Evolutionary conservation across 2,888 invertebrate genomes (phyloP).

Genomic region (Leucozona laternaria): DNA sequence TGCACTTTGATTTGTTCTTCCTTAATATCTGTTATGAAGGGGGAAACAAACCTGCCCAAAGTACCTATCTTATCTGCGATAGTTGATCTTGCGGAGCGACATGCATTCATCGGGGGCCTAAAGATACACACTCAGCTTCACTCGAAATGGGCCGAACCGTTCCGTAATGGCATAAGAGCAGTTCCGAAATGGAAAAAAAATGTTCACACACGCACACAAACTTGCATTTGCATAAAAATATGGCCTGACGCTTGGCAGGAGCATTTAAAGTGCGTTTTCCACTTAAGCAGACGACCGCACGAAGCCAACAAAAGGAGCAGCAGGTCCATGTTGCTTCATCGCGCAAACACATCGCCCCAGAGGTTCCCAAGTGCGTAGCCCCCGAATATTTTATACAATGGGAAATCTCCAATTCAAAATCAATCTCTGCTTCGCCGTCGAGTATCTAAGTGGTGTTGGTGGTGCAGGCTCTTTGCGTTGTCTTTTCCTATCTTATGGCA

Average conservation of each 20-base stretch:
- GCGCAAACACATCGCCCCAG: slow-evolving; percentile 28
- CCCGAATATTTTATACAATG: slow-evolving; percentile 73
- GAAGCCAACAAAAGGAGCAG: slow-evolving; percentile 18
- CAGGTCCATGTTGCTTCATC: slow-evolving; percentile 20
- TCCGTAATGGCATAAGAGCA: slow-evolving; percentile 42
- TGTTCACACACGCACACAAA: slow-evolving; percentile 53
- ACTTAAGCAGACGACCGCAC: slow-evolving; percentile 59
- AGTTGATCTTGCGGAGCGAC: slow-evolving; percentile 57
- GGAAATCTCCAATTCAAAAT: slow-evolving; percentile 75
- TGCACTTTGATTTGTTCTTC: slow-evolving; percentile 59
- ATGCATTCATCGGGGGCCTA: slow-evolving; percentile 52
- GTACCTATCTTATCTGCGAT: slow-evolving; percentile 50
- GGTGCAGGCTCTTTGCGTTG: slow-evolving; percentile 11
- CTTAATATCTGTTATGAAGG: slow-evolving; percentile 53
- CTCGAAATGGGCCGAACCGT: slow-evolving; percentile 64
- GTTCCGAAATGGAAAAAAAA: slow-evolving; percentile 58
- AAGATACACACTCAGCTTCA: slow-evolving; percentile 32
- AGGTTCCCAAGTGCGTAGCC: slow-evolving; percentile 68
- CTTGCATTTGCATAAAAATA: slow-evolving; percentile 75
- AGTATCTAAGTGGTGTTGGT: slow-evolving; percentile 5
- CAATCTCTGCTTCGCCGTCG: slow-evolving; percentile 51
- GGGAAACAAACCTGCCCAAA: slow-evolving; percentile 7
- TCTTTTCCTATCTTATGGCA: slow-evolving; percentile 57
- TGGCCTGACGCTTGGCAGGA: slow-evolving; percentile 72
- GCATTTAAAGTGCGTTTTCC: slow-evolving; percentile 76